Conservation (phyloP, 2,888 invertebrate genomes). For the Netelia virgata region DNA sequence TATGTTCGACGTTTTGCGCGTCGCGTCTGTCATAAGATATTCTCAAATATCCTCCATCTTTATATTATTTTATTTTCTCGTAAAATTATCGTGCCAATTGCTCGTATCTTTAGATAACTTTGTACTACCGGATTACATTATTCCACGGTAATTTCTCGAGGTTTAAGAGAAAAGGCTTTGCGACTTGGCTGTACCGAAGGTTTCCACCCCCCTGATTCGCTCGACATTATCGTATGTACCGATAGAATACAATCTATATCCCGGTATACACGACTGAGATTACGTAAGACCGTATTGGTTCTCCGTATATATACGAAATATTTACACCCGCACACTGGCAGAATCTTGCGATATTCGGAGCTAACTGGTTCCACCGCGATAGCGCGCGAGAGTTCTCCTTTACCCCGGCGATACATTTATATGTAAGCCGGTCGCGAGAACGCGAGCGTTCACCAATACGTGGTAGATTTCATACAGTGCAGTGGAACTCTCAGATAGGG, state of each 20-base stretch:
- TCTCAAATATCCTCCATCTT: too few relatives aligned
- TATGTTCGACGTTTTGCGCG: not conserved
- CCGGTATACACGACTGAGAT: conserved; percentile 62
- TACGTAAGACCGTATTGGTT: conserved; percentile 74
- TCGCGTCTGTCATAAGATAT: too few relatives aligned
- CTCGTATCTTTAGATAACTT: not conserved
- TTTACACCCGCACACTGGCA: conserved; percentile 57
- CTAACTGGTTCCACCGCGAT: conserved; percentile 39
- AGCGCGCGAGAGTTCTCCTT: conserved; percentile 44
- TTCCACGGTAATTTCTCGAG: not conserved
- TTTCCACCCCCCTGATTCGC: conserved; percentile 22
- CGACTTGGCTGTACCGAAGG: conserved; percentile 61
- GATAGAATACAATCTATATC: conserved; percentile 79
- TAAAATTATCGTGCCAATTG: not conserved
- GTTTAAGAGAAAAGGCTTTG: conserved; percentile 32
- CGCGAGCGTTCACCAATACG: conserved; percentile 73
- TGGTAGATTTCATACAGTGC: conserved; percentile 70
- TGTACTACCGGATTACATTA: not conserved
- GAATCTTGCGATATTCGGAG: conserved; percentile 20
- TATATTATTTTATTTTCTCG: too few relatives aligned
- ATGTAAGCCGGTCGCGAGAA: conserved; percentile 43
- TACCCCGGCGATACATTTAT: conserved; percentile 43
- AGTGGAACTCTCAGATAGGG: conserved; percentile 82
- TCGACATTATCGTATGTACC: conserved; percentile 76
- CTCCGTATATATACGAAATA: conserved; percentile 59